These are phyloP conservation scores for Gulo gulo DNA, from an alignment of 2,113 vertebrate genomes.

Conservation along the genomic window DNA sequence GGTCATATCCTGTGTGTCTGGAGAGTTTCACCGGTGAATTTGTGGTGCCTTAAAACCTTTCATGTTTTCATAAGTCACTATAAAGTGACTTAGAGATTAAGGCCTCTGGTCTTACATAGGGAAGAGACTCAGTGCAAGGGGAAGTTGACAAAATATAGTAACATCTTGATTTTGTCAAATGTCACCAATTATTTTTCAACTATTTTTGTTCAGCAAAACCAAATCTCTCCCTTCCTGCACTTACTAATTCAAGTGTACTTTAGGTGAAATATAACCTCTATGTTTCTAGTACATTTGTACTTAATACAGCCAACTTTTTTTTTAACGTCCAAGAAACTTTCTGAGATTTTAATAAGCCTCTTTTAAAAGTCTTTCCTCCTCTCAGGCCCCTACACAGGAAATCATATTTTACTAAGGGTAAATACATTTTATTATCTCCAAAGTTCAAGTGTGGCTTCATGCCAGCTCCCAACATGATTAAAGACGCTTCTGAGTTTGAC, in stretches of 20 bases:
- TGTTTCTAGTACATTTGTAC: conserved; percentile 19
- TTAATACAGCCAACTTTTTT: conserved; percentile 24
- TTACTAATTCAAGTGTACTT: conserved; percentile 11
- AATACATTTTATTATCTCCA: conserved; percentile 34
- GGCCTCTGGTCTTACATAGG: background rate
- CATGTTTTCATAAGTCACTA: background rate
- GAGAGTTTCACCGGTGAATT: background rate
- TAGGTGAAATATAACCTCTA: conserved; percentile 24
- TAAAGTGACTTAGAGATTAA: background rate
- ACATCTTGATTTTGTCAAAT: conserved; percentile 49
- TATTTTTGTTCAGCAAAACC: background rate
- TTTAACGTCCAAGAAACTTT: conserved; percentile 30
- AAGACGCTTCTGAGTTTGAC: background rate
- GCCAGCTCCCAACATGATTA: background rate
- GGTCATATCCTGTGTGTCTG: background rate
- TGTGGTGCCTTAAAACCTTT: background rate
- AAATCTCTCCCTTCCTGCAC: conserved; percentile 28
- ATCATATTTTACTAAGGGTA: conserved; percentile 34
- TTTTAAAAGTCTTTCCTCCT: conserved; percentile 45
- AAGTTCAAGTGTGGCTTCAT: background rate
- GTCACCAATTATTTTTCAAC: conserved; percentile 36
- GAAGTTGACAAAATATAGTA: background rate
- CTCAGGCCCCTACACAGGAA: conserved; percentile 17
- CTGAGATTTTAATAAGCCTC: conserved; percentile 17
- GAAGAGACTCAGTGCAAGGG: background rate